A percentile compares a stretch with the other conserved stretches of the same genome.
Evolutionary conservation across 1,140 invertebrate species (phyloP).

Genomic region (Hylaeus anthracinus): DNA sequence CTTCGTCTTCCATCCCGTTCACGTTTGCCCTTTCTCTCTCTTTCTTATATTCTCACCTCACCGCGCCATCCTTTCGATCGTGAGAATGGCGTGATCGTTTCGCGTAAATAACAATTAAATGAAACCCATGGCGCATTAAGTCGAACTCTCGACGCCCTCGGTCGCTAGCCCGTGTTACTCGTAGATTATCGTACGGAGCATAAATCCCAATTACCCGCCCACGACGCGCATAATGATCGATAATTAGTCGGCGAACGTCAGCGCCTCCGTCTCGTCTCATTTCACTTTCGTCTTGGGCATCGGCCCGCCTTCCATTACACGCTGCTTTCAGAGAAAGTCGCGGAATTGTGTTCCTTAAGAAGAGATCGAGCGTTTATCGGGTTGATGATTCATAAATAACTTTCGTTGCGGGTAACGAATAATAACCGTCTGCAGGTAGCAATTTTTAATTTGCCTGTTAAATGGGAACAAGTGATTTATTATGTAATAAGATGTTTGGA

Average conservation of each 20-base stretch:
- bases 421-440: too few relatives aligned
- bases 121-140: conserved; percentile 64
- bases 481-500: too few relatives aligned
- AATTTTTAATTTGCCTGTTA: too few relatives aligned
- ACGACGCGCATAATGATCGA: conserved; percentile 72
- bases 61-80: conserved; percentile 15
- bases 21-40: not conserved
- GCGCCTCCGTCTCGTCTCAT: conserved; percentile 11
- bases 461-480: too few relatives aligned
- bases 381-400: too few relatives aligned
- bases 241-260: conserved; percentile 67
- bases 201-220: conserved; percentile 77
- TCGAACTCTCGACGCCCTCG: conserved; percentile 53
- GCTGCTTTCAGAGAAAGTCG: not conserved
- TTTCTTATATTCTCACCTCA: too few relatives aligned
- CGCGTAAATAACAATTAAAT: conserved; percentile 78
- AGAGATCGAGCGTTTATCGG: too few relatives aligned
- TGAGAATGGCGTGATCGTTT: conserved; percentile 71
- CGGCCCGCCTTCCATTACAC: not conserved
- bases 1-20: conserved; percentile 6
- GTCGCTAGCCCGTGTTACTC: conserved; percentile 34
- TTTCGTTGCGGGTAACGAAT: too few relatives aligned
- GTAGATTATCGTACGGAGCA: conserved; percentile 71
- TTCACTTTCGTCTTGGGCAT: not conserved
- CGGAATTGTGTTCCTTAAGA: too few relatives aligned